These are phyloP conservation scores for Pteronotus mesoamericanus DNA, from an alignment of 2,797 vertebrate species.

Conservation along the genomic window DNA sequence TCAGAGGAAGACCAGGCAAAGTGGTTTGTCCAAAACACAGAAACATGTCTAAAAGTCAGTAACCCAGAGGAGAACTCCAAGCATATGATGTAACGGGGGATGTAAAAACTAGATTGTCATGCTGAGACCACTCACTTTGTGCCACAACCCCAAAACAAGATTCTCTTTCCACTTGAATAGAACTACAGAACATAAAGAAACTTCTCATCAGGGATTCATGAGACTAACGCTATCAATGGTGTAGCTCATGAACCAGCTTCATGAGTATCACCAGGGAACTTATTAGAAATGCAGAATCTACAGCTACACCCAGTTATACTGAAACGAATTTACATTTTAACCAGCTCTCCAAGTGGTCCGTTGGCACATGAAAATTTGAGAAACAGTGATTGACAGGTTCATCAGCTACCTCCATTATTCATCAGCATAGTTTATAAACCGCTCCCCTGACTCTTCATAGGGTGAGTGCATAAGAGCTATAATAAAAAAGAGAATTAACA, in stretches of 20 bases:
- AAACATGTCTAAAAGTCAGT: neutral
- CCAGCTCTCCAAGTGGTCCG: neutral
- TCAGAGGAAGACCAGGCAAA: neutral
- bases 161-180: neutral
- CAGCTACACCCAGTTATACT: neutral
- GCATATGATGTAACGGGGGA: neutral
- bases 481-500: neutral
- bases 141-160: neutral
- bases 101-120: neutral
- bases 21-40: neutral
- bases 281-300: neutral
- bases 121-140: neutral
- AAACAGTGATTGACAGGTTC: neutral
- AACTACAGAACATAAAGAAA: neutral
- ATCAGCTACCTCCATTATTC: neutral
- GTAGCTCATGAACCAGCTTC: neutral
- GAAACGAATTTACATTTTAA: neutral
- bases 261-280: neutral
- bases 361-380: neutral
- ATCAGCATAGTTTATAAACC: neutral
- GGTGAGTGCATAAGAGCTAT: neutral
- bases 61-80: neutral
- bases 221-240: neutral
- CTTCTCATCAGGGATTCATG: neutral
- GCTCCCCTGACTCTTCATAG: neutral